phyloP scores from a whole-genome alignment of 1,140 invertebrate genomes.

The Ostrea denselamellosa region DNA sequence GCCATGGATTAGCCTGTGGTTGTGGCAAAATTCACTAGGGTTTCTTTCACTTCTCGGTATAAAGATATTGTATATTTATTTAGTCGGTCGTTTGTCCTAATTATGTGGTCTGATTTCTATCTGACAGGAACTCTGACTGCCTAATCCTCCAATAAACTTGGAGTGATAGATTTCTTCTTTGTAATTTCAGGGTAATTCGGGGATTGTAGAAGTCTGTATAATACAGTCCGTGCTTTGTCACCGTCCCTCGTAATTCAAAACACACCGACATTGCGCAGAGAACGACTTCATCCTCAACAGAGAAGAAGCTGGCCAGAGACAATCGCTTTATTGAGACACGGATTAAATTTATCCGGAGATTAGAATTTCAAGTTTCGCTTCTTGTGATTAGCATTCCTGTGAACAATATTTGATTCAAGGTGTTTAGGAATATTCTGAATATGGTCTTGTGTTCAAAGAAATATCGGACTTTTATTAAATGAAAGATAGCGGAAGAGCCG shows the following conservation, averaged over 20 bases:
- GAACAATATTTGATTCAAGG: slow-evolving; percentile 11
- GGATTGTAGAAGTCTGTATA: not conserved
- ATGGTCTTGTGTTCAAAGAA: not conserved
- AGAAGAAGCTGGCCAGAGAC: not conserved
- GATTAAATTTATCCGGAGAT: not conserved
- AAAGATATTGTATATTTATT: not conserved
- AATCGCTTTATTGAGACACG: not conserved
- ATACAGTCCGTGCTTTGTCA: not conserved
- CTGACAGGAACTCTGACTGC: not conserved
- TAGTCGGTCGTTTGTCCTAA: not conserved
- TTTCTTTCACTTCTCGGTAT: not conserved
- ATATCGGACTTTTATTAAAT: not conserved
- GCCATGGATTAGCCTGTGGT: not conserved
- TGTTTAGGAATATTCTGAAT: not conserved
- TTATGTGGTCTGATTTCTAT: slow-evolving; percentile 27
- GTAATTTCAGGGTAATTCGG: slow-evolving; percentile 30
- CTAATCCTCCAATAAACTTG: slow-evolving; percentile 18
- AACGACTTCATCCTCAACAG: not conserved
- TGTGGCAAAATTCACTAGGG: not conserved
- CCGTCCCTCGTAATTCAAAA: not conserved
- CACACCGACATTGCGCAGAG: not conserved
- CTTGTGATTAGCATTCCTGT: not conserved
- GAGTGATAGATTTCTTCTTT: slow-evolving; percentile 30
- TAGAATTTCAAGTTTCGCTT: not conserved
- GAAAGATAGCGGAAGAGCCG: not conserved